Conservation (phyloP, 2,113 vertebrate genomes). For the Anguilla japonica region DNA sequence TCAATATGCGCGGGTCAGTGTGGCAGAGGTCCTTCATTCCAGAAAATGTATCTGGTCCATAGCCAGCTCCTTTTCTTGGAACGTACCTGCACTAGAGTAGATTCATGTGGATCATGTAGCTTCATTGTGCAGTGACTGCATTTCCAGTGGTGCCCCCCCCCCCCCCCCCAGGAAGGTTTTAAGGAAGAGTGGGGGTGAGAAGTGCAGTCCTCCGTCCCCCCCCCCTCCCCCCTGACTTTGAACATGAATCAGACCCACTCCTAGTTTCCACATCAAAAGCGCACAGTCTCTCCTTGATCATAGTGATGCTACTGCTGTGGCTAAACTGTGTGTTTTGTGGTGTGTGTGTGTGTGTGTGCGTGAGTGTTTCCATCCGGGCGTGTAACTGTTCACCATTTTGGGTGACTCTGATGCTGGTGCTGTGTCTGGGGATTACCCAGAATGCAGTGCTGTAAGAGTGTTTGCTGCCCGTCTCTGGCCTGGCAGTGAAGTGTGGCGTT, state of each 20-base stretch:
- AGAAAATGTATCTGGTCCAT: too few relatives aligned
- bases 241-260: background rate
- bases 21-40: too few relatives aligned
- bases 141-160: background rate
- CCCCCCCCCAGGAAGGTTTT: background rate
- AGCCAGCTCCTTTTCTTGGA: too few relatives aligned
- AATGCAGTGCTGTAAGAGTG: background rate
- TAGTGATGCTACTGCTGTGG: background rate
- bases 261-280: slow-evolving; percentile 6
- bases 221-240: background rate
- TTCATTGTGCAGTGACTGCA: background rate
- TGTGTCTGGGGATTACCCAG: background rate
- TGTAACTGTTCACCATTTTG: background rate
- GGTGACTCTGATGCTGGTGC: too few relatives aligned
- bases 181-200: background rate
- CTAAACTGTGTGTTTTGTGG: background rate
- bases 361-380: background rate
- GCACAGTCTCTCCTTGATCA: background rate
- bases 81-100: too few relatives aligned
- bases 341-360: background rate
- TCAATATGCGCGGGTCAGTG: too few relatives aligned
- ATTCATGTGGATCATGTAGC: too few relatives aligned
- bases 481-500: background rate
- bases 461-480: background rate
- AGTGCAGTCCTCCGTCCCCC: background rate